phyloP scores from a whole-genome alignment of 2,888 invertebrate genomes.

The Crocallis elinguaria region DNA sequence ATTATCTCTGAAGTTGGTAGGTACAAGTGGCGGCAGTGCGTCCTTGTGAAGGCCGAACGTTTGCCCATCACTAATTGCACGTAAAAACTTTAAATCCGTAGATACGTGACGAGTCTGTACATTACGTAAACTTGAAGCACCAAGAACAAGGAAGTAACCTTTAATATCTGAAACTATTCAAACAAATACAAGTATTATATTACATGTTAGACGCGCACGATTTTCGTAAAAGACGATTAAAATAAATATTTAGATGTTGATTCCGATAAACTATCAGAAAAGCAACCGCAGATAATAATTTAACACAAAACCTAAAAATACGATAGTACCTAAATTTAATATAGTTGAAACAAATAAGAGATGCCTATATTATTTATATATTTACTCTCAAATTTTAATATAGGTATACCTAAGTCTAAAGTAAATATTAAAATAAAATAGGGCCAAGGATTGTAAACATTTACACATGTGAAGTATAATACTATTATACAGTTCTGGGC shows the following conservation, averaged over 20 bases:
- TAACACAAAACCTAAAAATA: constrained; percentile 15
- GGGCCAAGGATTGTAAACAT: no score
- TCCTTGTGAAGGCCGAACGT: constrained; percentile 78
- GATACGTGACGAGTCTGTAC: constrained; percentile 63
- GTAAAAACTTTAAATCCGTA: constrained; percentile 55
- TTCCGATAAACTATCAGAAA: constrained; percentile 34
- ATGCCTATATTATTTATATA: no score
- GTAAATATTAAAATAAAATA: no score
- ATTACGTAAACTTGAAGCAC: constrained; percentile 67
- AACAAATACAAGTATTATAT: constrained; percentile 70
- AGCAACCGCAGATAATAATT: constrained; percentile 46
- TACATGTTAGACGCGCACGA: constrained; percentile 72
- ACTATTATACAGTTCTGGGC: no score
- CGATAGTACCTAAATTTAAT: no score
- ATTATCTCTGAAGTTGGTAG: constrained; percentile 9
- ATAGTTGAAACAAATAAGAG: no score
- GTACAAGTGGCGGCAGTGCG: constrained; percentile 40
- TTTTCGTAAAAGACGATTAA: constrained; percentile 51
- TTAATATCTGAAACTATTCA: constrained; percentile 73
- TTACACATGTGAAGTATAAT: no score
- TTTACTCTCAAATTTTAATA: no score
- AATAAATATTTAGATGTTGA: constrained; percentile 35
- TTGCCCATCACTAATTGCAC: constrained; percentile 49
- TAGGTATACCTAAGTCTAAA: no score
- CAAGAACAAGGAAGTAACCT: constrained; percentile 78